Percentiles rank a stretch among this genome's conserved stretches.
Evolutionary conservation across 2,888 invertebrate species (phyloP).

Genomic region (Papilio elwesi): DNA sequence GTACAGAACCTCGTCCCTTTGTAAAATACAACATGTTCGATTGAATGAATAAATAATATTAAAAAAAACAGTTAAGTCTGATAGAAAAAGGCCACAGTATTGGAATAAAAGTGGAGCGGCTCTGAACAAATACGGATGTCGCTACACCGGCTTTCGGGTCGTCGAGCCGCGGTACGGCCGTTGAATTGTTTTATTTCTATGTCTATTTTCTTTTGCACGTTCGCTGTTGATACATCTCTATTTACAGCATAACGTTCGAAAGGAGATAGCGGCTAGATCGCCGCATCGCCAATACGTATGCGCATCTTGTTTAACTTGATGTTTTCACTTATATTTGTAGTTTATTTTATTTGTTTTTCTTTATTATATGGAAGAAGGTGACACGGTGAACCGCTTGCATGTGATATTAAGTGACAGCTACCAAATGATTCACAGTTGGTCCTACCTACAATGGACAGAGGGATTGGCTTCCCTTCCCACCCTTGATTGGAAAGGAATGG

Average conservation of each 20-base stretch:
- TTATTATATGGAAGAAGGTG: too few species aligned
- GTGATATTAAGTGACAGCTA: too few species aligned
- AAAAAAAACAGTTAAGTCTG: constrained; percentile 34
- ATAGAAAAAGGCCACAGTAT: constrained; percentile 39
- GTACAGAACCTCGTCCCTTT: neutral
- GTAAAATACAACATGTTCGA: constrained; percentile 26
- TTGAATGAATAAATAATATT: constrained; percentile 37
- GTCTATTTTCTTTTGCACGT: constrained; percentile 39
- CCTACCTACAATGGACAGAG: too few species aligned
- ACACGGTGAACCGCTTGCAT: too few species aligned
- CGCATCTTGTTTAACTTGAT: neutral
- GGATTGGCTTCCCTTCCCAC: too few species aligned
- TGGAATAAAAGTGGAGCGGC: constrained; percentile 40
- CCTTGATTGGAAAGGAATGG: too few species aligned
- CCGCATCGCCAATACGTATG: neutral
- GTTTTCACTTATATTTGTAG: neutral
- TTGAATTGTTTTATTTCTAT: constrained; percentile 40
- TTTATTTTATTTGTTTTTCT: too few species aligned
- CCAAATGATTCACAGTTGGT: too few species aligned
- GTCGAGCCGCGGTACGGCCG: constrained; percentile 35
- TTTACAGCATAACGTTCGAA: constrained; percentile 31
- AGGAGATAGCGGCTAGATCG: constrained; percentile 20
- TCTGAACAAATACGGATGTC: constrained; percentile 41
- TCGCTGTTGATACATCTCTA: constrained; percentile 31
- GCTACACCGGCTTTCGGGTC: constrained; percentile 40